Base-by-base conservation (phyloP, 2,888 invertebrate species). In the Yponomeuta plumbellus region DNA sequence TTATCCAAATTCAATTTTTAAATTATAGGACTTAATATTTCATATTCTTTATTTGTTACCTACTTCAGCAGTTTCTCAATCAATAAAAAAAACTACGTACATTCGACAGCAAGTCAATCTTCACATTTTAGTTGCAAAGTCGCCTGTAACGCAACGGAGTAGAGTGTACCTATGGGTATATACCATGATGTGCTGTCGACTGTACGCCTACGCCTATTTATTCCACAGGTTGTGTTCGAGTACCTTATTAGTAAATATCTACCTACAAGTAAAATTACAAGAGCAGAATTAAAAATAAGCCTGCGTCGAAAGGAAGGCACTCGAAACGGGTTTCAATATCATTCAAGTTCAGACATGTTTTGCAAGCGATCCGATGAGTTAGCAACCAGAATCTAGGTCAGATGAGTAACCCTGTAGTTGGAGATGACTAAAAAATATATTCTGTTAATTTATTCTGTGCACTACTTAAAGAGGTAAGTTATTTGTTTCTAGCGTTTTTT, bases 301-400 rank as follows among this genome's bases (percentile, higher is more conserved):
- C 52, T 64, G 11, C 4, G 26, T 21, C 20, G 21, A 63, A 21
- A 39, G 20, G 64, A 57, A 64, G 20, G 40, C 44, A 67, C 57
- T 59, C 44, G 40, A 39, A 22, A 44, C 62, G 23, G 20, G 62
- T 39, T 62, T 26, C 62, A 62, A 40, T 64, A n/a, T 10, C 22
- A 62, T 66, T 69, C 69, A 69, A 69, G 68, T 69, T 68, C 67
- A 67, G 67, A 69, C 68, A 61, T 66, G 68, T 69, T 68, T 65
- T 67, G 65, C 64, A 66, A 66, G 56, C 52, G 57, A 52, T 61
- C 64, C 67, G 57, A 69, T 69, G 70, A 68, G 66, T 68, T 69
- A 66, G 64, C 68, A 67, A 67, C 66, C 58, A 56, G 68, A 68
- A 70, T 69, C 69, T 70, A 68, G 70, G 70, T 68, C 68, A 67